Evolutionary conservation across 2,797 vertebrate genomes (phyloP), one percentile per base, ranked within the genome.

Genomic region (Gadopsis marmoratus): DNA sequence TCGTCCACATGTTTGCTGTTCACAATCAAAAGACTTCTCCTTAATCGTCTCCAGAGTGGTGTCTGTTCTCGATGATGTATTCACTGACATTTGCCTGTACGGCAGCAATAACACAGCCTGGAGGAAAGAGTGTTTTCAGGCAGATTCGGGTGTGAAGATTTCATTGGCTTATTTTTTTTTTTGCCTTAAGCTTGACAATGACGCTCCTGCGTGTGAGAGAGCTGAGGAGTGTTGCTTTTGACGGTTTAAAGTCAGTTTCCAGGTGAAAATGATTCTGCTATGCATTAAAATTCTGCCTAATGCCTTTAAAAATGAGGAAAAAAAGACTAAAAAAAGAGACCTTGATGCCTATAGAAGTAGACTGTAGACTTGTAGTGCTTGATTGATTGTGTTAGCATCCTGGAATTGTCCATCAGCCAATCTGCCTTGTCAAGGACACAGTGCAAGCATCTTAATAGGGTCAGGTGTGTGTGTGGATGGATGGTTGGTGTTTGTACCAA

Each of bases 271-370:
- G 66, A 92, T 88, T 89, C 94, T 97, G 96, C 97, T 98, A 98
- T 99, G 97, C 97, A 98, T 97, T 96, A 93, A 95, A 94, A 95
- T 93, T 95, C 90, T 94, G 96, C 95, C 95, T 96, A 92, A 97
- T 97, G 97, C 98, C 97, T 99, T 97, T 96, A 92, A 96, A 80
- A 95, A 79, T 19, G 76, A 63, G 51, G 51, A 60, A 37, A 65
- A 54, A 67, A 77, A 85, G 90, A 64, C 90, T 62, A 50, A 74
- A 88, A 89, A 62, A 88, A 71, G 81, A 83, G 81, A 96, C 97
- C 97, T 97, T 95, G 96, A 96, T 97, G 97, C 97, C 97, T 98
- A 89, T 97, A 97, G 96, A 94, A 84, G 62, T 97, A 97, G 96
- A 96, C 87, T 86, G 67, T 96, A 96, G 95, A 96, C 87, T 63